A percentile compares a stretch with the other conserved stretches of the same genome.
Evolutionary conservation across 2,113 vertebrate species (phyloP).

Genomic region (Cynocephalus volans): DNA sequence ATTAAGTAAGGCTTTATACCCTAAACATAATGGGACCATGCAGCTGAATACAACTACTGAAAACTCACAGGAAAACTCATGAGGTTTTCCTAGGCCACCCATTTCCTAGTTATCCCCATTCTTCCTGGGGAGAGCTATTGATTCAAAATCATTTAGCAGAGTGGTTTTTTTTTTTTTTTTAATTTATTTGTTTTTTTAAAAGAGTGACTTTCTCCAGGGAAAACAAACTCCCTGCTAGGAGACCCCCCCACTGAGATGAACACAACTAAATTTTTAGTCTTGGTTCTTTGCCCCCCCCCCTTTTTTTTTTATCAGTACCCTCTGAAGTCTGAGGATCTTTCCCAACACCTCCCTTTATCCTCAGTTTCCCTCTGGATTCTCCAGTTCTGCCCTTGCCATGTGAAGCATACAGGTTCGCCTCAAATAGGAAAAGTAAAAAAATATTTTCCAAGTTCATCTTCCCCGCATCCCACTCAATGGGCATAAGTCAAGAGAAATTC

Average conservation of each 20-base stretch:
- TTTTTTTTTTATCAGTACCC: not conserved
- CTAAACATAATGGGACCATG: not conserved
- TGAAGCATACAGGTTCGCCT: not conserved
- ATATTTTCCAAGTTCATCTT: not conserved
- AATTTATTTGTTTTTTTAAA: too few relatives aligned
- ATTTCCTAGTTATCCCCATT: not conserved
- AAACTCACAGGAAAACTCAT: not conserved
- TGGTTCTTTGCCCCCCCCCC: not conserved
- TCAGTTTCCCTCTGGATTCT: too few relatives aligned
- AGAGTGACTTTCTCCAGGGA: not conserved
- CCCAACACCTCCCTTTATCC: not conserved
- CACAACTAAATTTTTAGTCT: not conserved
- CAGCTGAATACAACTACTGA: not conserved
- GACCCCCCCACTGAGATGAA: not conserved
- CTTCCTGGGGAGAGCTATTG: not conserved
- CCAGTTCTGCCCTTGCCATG: accelerated
- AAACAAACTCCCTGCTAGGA: not conserved
- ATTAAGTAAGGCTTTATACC: not conserved
- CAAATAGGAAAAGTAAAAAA: not conserved
- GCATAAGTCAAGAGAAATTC: not conserved
- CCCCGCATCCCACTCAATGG: not conserved
- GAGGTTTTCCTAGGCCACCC: not conserved
- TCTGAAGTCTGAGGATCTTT: not conserved
- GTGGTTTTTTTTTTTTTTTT: too few relatives aligned
- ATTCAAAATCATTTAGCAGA: not conserved